phyloP scores from a whole-genome alignment of 2,888 invertebrate genomes.

The Trissonchulus latispiculum region DNA sequence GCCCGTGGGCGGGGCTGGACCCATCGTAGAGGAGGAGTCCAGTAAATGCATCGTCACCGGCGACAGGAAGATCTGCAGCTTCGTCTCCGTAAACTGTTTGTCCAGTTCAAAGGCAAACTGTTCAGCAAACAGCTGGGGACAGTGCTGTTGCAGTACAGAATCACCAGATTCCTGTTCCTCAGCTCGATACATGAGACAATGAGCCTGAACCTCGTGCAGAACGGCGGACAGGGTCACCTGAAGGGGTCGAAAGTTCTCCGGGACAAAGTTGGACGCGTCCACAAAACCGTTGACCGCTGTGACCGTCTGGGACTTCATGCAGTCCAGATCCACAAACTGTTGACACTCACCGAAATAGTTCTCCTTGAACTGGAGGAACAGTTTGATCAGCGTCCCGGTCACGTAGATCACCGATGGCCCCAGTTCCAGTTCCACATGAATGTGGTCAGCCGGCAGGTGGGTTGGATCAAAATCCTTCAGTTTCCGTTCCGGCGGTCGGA shows the following conservation, averaged over 20 bases:
- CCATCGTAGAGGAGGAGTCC: conserved; percentile 39
- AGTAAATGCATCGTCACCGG: conserved; percentile 63
- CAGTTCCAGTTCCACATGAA: conserved; percentile 82
- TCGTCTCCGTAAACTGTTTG: conserved; percentile 79
- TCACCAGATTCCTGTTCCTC: too few species aligned
- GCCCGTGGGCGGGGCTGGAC: conserved; percentile 20
- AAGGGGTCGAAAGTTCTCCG: conserved; percentile 72
- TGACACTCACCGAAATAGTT: conserved; percentile 97
- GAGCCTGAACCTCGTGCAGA: conserved; percentile 88
- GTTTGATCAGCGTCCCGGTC: conserved; percentile 79
- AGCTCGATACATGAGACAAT: conserved; percentile 46
- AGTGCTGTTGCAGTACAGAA: too few species aligned
- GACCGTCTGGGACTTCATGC: conserved; percentile 8
- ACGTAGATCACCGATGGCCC: conserved; percentile 81
- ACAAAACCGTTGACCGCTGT: neutral
- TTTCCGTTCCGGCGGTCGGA: neutral
- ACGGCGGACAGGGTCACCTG: conserved; percentile 84
- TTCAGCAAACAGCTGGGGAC: conserved; percentile 51
- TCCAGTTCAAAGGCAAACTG: conserved; percentile 94
- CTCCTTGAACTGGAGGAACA: conserved; percentile 54
- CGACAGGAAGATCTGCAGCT: conserved; percentile 67
- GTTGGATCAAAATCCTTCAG: conserved; percentile 68
- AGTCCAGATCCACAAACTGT: conserved; percentile 71
- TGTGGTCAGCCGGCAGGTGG: conserved; percentile 70
- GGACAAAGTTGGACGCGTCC: conserved; percentile 57